These are phyloP conservation scores for Drosophila nigromelanica DNA, from an alignment of 1,140 invertebrate genomes.

Conservation along the genomic window DNA sequence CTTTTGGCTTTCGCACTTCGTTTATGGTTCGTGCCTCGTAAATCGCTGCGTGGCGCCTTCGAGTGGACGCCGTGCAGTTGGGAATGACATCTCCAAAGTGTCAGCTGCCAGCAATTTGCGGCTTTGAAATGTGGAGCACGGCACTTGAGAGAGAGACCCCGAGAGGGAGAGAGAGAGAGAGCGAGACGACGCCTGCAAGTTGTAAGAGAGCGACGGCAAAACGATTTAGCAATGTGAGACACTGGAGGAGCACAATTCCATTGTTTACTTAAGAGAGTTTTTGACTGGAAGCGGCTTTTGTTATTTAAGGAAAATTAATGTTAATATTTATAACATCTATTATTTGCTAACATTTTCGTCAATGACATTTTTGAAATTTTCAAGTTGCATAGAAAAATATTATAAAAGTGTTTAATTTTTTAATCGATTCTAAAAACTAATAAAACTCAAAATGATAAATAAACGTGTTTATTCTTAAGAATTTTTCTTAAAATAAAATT, in stretches of 20 bases:
- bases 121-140: conserved; percentile 61
- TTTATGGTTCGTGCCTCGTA: conserved; percentile 34
- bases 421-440: too few species aligned
- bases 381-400: too few species aligned
- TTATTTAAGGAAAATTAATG: neutral
- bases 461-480: too few species aligned
- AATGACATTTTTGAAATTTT: neutral
- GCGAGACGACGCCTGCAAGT: conserved; percentile 28
- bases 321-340: too few species aligned
- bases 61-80: conserved; percentile 28
- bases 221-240: conserved; percentile 28
- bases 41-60: conserved; percentile 36
- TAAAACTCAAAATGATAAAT: too few species aligned
- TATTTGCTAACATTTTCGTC: too few species aligned
- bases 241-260: conserved; percentile 26
- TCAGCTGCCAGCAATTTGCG: conserved; percentile 69
- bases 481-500: too few species aligned
- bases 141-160: conserved; percentile 4
- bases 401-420: too few species aligned
- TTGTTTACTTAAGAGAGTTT: conserved; percentile 57
- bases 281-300: conserved; percentile 13
- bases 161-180: conserved; percentile 8
- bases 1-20: conserved; percentile 50
- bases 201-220: conserved; percentile 47
- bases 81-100: conserved; percentile 60